Evolutionary conservation across 2,797 vertebrate species (phyloP), one percentile per base, ranked within the genome.

Genomic region (Perodicticus potto): DNA sequence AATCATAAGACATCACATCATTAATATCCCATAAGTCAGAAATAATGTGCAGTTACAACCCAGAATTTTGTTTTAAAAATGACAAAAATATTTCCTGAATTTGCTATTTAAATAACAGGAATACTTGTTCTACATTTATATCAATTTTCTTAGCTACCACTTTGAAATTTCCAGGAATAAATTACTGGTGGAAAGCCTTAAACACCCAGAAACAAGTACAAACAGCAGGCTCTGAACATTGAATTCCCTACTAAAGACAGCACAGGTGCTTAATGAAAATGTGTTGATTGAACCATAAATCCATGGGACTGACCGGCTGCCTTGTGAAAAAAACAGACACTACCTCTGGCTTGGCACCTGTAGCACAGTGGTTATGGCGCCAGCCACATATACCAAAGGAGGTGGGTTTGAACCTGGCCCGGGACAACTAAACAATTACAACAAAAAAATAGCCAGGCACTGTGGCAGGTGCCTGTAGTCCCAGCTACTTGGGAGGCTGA

Each of bases 161-260:
- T 37, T 90, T 90, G 87, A 89, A 81, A 86, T 93, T 93, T 94
- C 94, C 82, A 96, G 32, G 53, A 94, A 88, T 74, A 85, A 96
- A 86, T 37, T 85, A 89, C 37, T 83, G 13, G 49, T 70, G 19
- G 55, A 20, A 76, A 92, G 40, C 22, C 16, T 84, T 96, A 93
- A 93, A 91, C 49, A 96, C 19, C 7, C 70, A 93, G 63, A 95
- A 97, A 94, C 53, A 23, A 55, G 37, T 53, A 93, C 37, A 61
- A 32, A 81, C 2, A 89, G 72, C 55, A 84, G 37, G 8, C 19
- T 94, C 61, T 85, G 23, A 95, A 91, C 19, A 86, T 20, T 95
- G 32, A 93, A 95, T n/a, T 57, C 76, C 61, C 89, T 65, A 87
- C 25, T 59, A 83, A 67, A 93, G 40, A 59, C 23, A 92, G 53